Evolutionary conservation across 2,888 invertebrate species (phyloP).

Genomic region (Pachycephus smyrnensis): DNA sequence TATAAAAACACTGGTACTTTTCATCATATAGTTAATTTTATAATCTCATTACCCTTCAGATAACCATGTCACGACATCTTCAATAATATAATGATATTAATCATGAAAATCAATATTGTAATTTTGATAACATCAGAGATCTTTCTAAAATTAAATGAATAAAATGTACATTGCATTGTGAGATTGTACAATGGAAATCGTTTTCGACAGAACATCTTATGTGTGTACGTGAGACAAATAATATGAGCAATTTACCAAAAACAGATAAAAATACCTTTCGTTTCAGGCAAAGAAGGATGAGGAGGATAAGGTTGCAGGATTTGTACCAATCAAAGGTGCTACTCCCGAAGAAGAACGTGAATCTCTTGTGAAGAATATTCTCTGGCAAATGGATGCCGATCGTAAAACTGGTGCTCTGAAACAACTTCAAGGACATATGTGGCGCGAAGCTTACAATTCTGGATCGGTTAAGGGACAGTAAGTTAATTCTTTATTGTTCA

Average conservation of each 20-base stretch:
- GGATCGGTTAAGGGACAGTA: constrained; percentile 90
- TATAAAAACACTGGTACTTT: not conserved
- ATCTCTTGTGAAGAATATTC: constrained; percentile 77
- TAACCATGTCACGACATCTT: not conserved
- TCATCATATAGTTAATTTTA: not conserved
- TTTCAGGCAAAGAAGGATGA: constrained; percentile 70
- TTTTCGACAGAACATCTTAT: not conserved
- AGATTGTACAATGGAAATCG: not conserved
- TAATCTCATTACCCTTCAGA: not conserved
- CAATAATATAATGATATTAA: not conserved
- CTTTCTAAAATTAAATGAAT: not conserved
- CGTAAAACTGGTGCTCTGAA: constrained; percentile 86
- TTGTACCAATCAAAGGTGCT: constrained; percentile 69
- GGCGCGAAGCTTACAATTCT: constrained; percentile 84
- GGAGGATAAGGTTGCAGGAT: constrained; percentile 72
- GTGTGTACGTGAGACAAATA: not conserved
- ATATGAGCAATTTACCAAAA: not conserved
- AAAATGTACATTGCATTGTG: not conserved
- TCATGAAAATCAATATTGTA: not conserved
- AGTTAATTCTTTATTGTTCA: constrained; percentile 68
- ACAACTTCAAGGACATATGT: constrained; percentile 90
- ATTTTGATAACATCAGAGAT: not conserved
- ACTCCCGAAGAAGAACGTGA: constrained; percentile 73
- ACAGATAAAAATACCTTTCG: not conserved
- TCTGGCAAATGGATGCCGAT: constrained; percentile 85